Evolutionary conservation across 30 jellyfish, hydroid and myxozoan species (phyloP).

Genomic region (Nemopilema nomurai): DNA sequence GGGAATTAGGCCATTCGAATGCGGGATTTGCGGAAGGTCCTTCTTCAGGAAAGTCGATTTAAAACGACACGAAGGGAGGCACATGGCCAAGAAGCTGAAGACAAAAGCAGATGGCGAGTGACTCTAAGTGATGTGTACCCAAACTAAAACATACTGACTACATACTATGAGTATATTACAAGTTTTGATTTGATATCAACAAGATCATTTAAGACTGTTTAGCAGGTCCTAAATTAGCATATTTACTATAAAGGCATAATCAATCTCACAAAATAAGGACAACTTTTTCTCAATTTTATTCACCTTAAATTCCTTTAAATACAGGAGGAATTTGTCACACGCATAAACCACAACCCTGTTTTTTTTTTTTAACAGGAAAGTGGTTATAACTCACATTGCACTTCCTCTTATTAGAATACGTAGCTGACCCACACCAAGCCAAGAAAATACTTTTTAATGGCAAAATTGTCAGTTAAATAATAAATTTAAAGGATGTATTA

Average conservation of each 20-base stretch:
- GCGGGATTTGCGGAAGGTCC: conserved; percentile 53
- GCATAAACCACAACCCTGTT: too few relatives aligned
- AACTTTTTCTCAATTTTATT: neutral
- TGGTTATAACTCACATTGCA: too few relatives aligned
- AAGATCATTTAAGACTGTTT: neutral
- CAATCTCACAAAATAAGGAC: too few relatives aligned
- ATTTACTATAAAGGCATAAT: neutral
- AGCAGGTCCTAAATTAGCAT: too few relatives aligned
- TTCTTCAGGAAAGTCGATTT: conserved; percentile 67
- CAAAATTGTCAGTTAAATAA: too few relatives aligned
- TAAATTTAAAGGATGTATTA: too few relatives aligned
- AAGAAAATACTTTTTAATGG: too few relatives aligned
- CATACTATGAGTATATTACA: neutral
- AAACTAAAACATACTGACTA: neutral
- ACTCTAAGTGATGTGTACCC: neutral
- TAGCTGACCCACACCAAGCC: too few relatives aligned
- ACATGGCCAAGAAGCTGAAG: conserved; percentile 49
- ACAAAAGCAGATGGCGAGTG: conserved; percentile 23
- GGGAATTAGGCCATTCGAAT: conserved; percentile 65
- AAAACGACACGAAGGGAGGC: conserved; percentile 66
- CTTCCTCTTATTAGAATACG: too few relatives aligned
- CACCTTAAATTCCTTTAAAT: too few relatives aligned
- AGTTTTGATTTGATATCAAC: neutral
- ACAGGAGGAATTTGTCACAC: too few relatives aligned
- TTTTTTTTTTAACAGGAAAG: too few relatives aligned